These are phyloP conservation scores for Chauna torquata DNA, from an alignment of 2,113 vertebrate species.

Conservation along the genomic window DNA sequence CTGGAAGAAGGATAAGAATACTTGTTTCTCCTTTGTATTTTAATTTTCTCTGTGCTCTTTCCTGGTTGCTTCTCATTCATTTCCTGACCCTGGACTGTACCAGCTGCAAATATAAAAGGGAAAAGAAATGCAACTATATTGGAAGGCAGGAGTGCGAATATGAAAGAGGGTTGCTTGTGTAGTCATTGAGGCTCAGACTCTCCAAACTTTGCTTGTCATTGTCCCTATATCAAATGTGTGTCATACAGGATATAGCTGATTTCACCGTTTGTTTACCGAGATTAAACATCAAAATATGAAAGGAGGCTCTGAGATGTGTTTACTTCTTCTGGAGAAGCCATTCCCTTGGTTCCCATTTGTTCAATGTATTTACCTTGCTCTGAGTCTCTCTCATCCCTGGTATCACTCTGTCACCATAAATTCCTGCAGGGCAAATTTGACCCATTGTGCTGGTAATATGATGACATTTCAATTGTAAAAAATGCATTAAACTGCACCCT, in stretches of 20 bases:
- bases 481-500: neutral
- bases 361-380: neutral
- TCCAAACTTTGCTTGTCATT: neutral
- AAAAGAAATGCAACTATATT: neutral
- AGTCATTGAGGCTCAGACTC: neutral
- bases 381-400: neutral
- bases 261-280: neutral
- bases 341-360: neutral
- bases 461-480: neutral
- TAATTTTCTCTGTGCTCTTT: neutral
- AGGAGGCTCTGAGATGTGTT: neutral
- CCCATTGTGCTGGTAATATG: neutral
- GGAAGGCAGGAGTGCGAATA: neutral
- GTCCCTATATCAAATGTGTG: neutral
- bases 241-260: neutral
- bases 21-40: neutral
- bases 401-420: neutral
- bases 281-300: neutral
- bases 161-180: neutral
- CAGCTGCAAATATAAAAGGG: neutral
- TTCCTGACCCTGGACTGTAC: neutral
- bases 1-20: neutral
- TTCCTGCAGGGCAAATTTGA: neutral
- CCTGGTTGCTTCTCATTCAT: neutral
- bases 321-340: neutral